Conservation (phyloP, 2,888 invertebrate species). For the Biston stratarius region DNA sequence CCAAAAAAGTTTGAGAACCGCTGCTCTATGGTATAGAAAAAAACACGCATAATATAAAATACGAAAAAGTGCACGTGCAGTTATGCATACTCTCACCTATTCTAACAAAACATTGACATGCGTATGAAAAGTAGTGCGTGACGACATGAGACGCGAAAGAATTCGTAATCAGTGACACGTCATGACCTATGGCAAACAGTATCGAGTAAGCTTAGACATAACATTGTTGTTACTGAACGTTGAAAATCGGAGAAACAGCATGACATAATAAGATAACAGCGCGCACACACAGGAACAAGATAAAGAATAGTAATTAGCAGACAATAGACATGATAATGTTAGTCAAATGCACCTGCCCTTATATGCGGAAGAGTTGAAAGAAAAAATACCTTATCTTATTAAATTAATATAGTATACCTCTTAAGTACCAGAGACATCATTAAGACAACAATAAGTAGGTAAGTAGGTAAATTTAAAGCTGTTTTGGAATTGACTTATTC, state of each 20-base stretch:
- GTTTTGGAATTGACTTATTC: not conserved
- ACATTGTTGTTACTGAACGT: conserved; percentile 3
- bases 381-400: not conserved
- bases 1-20: no score
- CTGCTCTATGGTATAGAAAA: not conserved
- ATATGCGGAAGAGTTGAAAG: conserved; percentile 1
- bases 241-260: conserved; percentile 11
- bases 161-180: conserved; percentile 36
- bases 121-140: conserved; percentile 5
- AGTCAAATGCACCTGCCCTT: conserved; percentile 20
- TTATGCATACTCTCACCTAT: conserved; percentile 1
- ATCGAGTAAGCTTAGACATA: conserved; percentile 9
- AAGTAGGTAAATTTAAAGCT: not conserved
- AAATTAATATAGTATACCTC: not conserved
- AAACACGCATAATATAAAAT: not conserved
- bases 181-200: conserved; percentile 52
- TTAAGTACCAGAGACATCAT: not conserved
- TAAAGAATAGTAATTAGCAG: conserved; percentile 23
- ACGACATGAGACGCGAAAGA: conserved; percentile 6
- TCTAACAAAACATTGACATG: conserved; percentile 6
- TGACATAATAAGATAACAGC: conserved; percentile 16
- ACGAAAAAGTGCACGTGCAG: not conserved
- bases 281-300: conserved; percentile 15
- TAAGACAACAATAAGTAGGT: not conserved
- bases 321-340: conserved; percentile 22